Evolutionary conservation across 1,140 invertebrate species (phyloP).

Genomic region (Rhyacophila brunnea): DNA sequence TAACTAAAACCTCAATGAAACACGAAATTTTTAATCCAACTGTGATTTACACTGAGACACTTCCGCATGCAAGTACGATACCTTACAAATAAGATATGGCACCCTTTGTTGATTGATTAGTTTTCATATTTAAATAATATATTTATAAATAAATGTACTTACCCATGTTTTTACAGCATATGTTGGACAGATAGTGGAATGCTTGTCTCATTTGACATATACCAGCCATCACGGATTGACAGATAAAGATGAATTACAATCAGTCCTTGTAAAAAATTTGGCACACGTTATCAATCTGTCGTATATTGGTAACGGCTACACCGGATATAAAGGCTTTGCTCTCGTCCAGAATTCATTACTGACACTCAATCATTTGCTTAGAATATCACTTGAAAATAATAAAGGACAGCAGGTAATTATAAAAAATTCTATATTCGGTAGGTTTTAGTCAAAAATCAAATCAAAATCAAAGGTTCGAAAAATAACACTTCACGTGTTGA

Average conservation of each 20-base stretch:
- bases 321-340: conserved; percentile 27
- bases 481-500: too few relatives aligned
- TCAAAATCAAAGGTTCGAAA: too few relatives aligned
- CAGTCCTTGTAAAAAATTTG: conserved; percentile 12
- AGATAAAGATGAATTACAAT: neutral
- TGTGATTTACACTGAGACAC: too few relatives aligned
- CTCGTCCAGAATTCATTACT: conserved; percentile 23
- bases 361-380: conserved; percentile 21
- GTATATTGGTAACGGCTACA: conserved; percentile 16
- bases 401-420: conserved; percentile 15
- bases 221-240: neutral
- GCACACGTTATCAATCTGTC: conserved; percentile 8
- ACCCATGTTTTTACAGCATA: conserved; percentile 25
- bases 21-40: too few relatives aligned
- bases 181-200: conserved; percentile 26
- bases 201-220: conserved; percentile 19
- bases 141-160: neutral
- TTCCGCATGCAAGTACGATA: too few relatives aligned
- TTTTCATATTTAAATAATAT: too few relatives aligned
- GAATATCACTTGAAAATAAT: conserved; percentile 5
- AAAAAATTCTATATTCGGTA: too few relatives aligned
- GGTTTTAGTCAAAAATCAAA: too few relatives aligned
- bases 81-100: too few relatives aligned
- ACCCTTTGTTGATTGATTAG: too few relatives aligned
- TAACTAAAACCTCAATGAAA: too few relatives aligned